Evolutionary conservation across 2,797 vertebrate genomes (phyloP).

Genomic region (Xiphophorus birchmanni): DNA sequence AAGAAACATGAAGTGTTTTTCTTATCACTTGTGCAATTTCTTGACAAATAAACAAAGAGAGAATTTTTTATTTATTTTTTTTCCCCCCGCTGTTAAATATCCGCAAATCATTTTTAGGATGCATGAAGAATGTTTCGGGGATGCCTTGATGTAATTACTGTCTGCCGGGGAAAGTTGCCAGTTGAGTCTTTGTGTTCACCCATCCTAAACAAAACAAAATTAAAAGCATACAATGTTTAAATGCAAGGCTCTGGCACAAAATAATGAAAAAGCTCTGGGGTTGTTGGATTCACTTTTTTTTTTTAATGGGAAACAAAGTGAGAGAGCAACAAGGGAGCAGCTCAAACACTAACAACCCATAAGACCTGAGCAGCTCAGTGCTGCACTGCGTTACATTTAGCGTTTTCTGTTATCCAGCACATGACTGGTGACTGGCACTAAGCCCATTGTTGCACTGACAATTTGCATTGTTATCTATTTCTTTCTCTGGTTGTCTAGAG

Average conservation of each 20-base stretch:
- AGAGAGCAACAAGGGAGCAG: slow-evolving; percentile 24
- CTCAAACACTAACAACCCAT: slow-evolving; percentile 18
- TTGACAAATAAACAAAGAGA: background rate
- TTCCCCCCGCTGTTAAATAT: background rate
- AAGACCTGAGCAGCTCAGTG: slow-evolving; percentile 12
- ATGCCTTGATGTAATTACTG: slow-evolving; percentile 60
- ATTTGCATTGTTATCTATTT: slow-evolving; percentile 13
- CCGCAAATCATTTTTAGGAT: slow-evolving; percentile 34
- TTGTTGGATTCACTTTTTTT: slow-evolving; percentile 45
- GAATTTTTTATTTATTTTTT: slow-evolving; percentile 1
- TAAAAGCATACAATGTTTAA: slow-evolving; percentile 59
- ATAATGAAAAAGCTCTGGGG: slow-evolving; percentile 55
- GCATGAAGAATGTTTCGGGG: slow-evolving; percentile 50
- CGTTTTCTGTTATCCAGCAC: slow-evolving; percentile 8
- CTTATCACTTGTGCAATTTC: background rate
- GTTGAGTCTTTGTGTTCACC: slow-evolving; percentile 61
- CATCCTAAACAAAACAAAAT: slow-evolving; percentile 72
- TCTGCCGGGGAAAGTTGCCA: slow-evolving; percentile 55
- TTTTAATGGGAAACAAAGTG: slow-evolving; percentile 33
- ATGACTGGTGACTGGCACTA: slow-evolving; percentile 17
- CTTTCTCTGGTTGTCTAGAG: slow-evolving; percentile 2
- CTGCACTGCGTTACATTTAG: slow-evolving; percentile 4
- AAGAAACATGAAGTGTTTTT: background rate
- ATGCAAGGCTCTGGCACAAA: slow-evolving; percentile 56
- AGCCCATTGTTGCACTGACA: slow-evolving; percentile 14